Evolutionary conservation across 53 echinoderm and acorn worm species (phyloP).

Genomic region (Luidia sarsii): DNA sequence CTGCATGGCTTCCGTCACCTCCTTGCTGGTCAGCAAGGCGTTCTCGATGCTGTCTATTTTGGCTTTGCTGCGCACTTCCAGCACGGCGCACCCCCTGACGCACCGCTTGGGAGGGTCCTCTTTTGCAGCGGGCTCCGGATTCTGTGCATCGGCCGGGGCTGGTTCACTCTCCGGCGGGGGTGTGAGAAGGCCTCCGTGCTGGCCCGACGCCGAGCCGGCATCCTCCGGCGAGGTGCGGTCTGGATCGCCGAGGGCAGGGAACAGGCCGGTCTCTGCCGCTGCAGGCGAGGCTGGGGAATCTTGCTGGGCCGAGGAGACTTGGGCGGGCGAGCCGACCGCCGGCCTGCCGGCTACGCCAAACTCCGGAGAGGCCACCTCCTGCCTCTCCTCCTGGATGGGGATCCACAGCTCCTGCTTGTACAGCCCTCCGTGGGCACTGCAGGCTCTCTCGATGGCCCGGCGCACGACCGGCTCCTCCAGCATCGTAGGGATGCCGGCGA

Average conservation of each 20-base stretch:
- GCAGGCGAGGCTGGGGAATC: neutral
- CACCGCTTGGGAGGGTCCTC: slow-evolving; percentile 31
- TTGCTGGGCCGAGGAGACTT: too few species aligned
- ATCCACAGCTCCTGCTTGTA: slow-evolving; percentile 82
- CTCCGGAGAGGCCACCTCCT: slow-evolving; percentile 18
- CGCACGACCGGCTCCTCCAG: slow-evolving; percentile 70
- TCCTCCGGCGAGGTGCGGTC: neutral
- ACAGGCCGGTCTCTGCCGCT: slow-evolving; percentile 23
- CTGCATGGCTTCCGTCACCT: slow-evolving; percentile 64
- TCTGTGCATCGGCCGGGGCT: neutral
- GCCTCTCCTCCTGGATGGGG: slow-evolving; percentile 62
- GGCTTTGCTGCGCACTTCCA: slow-evolving; percentile 79
- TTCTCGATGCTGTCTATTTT: slow-evolving; percentile 81
- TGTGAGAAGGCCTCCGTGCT: slow-evolving; percentile 32
- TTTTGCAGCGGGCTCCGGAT: neutral
- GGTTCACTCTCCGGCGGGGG: slow-evolving; percentile 22
- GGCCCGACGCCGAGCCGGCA: neutral
- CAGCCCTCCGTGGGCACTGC: slow-evolving; percentile 76
- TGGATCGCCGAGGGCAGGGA: slow-evolving; percentile 8
- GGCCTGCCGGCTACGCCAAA: neutral
- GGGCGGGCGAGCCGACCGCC: slow-evolving; percentile 33
- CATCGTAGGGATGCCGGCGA: slow-evolving; percentile 75
- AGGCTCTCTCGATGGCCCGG: slow-evolving; percentile 67
- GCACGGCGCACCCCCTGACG: slow-evolving; percentile 79
- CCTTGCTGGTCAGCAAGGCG: slow-evolving; percentile 70